phyloP scores from a whole-genome alignment of 2,888 invertebrate genomes.

The Bellardia pandia region DNA sequence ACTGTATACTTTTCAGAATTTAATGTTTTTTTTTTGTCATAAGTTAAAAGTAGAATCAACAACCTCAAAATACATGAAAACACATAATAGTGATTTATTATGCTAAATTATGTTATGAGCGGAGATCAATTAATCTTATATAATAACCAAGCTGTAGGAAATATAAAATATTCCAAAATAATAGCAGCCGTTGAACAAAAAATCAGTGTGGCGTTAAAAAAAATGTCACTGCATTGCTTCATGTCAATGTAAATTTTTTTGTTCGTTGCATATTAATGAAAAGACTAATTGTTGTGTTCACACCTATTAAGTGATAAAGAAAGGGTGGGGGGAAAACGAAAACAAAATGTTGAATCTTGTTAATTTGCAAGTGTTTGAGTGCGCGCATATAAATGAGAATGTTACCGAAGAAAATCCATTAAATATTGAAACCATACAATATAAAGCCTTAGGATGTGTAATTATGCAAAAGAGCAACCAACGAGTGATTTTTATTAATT shows the following conservation, averaged over 20 bases:
- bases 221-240: constrained; percentile 8
- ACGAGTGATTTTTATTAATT: constrained; percentile 72
- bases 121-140: constrained; percentile 35
- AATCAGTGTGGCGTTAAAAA: background rate
- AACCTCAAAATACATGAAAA: background rate
- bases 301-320: constrained; percentile 69
- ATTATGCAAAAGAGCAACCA: constrained; percentile 71
- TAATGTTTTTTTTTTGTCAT: too few species aligned
- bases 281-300: constrained; percentile 72
- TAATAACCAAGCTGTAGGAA: background rate
- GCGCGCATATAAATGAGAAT: background rate
- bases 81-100: constrained; percentile 3
- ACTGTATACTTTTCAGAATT: too few species aligned
- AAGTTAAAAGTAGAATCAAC: too few species aligned
- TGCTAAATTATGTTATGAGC: constrained; percentile 35
- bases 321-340: background rate
- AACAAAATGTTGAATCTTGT: constrained; percentile 4
- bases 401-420: constrained; percentile 50
- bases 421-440: constrained; percentile 41
- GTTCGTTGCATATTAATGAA: constrained; percentile 53
- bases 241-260: constrained; percentile 31
- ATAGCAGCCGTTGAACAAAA: background rate
- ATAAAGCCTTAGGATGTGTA: constrained; percentile 68
- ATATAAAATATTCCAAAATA: constrained; percentile 26
- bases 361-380: constrained; percentile 7